Percentiles rank a stretch among this genome's conserved stretches.
Conservation (phyloP, 2,888 invertebrate species). For the Callyntrura sp. region DNA sequence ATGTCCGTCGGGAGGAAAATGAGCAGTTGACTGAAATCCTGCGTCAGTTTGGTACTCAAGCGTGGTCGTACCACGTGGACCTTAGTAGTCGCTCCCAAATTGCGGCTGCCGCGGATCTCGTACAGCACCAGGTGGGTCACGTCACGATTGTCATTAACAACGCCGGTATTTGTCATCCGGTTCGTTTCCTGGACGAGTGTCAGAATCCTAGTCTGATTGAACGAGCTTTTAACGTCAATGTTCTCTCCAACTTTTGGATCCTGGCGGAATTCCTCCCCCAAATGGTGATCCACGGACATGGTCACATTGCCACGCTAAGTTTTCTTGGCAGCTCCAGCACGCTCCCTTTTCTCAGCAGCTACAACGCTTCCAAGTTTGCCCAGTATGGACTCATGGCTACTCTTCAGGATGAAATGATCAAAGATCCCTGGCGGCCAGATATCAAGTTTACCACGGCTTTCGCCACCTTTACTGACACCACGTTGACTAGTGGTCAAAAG, state of each 20-base stretch:
- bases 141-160: conserved; percentile 91
- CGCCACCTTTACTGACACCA: conserved; percentile 88
- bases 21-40: conserved; percentile 86
- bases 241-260: conserved; percentile 89
- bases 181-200: conserved; percentile 87
- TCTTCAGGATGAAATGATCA: conserved; percentile 88
- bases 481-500: conserved; percentile 85
- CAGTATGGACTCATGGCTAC: conserved; percentile 89
- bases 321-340: conserved; percentile 89
- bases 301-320: conserved; percentile 88
- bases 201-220: conserved; percentile 87
- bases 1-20: conserved; percentile 88
- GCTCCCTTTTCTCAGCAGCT: conserved; percentile 87
- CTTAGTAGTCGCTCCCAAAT: conserved; percentile 87
- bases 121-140: conserved; percentile 87
- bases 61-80: conserved; percentile 87
- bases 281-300: conserved; percentile 88
- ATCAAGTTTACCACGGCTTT: conserved; percentile 89
- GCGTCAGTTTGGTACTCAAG: conserved; percentile 86
- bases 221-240: conserved; percentile 87
- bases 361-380: conserved; percentile 90
- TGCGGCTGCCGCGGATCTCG: conserved; percentile 72
- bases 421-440: conserved; percentile 87
- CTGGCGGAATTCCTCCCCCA: conserved; percentile 88
- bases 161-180: conserved; percentile 94